These are phyloP conservation scores for Okapia johnstoni DNA, from an alignment of 2,113 vertebrate species.

Conservation along the genomic window DNA sequence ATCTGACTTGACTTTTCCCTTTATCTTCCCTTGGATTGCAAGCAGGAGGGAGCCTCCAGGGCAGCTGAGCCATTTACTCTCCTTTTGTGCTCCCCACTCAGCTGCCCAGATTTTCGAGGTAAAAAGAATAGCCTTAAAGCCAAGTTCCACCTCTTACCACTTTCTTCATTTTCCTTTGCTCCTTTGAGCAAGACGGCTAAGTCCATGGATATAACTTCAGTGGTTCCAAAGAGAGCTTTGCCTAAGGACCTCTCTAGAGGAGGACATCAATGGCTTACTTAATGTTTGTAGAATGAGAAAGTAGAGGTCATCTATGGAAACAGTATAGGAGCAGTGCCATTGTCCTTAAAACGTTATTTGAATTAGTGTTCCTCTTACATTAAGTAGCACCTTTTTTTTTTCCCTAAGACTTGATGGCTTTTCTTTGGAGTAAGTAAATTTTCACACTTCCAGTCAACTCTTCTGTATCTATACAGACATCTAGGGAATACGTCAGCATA, in stretches of 20 bases:
- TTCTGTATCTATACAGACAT: background rate
- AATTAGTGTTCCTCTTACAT: conserved; percentile 32
- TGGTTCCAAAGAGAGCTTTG: background rate
- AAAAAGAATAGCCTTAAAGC: background rate
- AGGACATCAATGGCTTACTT: background rate
- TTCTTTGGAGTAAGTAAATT: conserved; percentile 93
- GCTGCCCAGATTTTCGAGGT: background rate
- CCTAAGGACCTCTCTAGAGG: background rate
- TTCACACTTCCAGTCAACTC: conserved; percentile 34
- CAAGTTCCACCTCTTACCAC: background rate
- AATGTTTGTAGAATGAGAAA: background rate
- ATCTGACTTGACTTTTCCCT: background rate
- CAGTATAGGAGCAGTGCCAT: background rate
- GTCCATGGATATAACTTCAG: background rate
- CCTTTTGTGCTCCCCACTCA: background rate
- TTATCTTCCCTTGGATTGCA: background rate
- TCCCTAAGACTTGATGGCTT: conserved; percentile 91
- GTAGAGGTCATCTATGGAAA: background rate
- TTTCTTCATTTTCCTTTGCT: background rate
- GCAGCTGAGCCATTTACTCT: background rate
- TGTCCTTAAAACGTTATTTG: background rate
- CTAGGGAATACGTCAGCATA: background rate
- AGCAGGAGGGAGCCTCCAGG: background rate
- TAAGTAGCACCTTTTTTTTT: conserved; percentile 79
- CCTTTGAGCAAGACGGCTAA: background rate